These are phyloP conservation scores for Chelonoidis abingdonii DNA, from an alignment of 2,113 vertebrate species.

Conservation along the genomic window DNA sequence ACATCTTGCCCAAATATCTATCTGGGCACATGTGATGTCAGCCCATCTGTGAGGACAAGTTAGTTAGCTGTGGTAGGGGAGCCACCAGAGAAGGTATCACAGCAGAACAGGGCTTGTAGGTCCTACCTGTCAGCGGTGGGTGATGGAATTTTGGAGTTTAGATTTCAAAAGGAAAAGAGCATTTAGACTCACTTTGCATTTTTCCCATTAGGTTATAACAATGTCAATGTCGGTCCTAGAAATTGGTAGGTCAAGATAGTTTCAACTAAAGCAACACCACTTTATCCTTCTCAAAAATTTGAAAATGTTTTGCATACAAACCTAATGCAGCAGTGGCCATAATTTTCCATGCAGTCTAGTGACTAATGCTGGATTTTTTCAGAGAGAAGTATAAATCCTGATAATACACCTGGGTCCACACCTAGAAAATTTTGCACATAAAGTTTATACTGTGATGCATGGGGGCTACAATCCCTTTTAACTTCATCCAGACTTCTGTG, in stretches of 20 bases:
- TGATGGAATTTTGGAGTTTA: not conserved
- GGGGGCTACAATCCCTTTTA: not conserved
- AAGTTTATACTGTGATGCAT: not conserved
- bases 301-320: not conserved
- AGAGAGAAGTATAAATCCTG: not conserved
- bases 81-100: not conserved
- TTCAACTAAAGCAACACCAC: not conserved
- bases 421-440: not conserved
- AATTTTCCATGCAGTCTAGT: not conserved
- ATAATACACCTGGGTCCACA: not conserved
- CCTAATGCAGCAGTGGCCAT: not conserved
- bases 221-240: not conserved
- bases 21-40: slow-evolving; percentile 14
- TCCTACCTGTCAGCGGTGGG: not conserved
- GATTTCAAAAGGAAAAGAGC: not conserved
- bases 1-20: not conserved
- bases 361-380: not conserved
- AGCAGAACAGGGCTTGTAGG: not conserved
- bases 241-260: not conserved
- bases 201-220: not conserved
- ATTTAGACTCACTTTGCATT: not conserved
- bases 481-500: not conserved
- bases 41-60: not conserved
- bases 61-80: not conserved
- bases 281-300: not conserved